phyloP scores from a whole-genome alignment of 1,140 invertebrate species.

The Drosophila saltans region DNA sequence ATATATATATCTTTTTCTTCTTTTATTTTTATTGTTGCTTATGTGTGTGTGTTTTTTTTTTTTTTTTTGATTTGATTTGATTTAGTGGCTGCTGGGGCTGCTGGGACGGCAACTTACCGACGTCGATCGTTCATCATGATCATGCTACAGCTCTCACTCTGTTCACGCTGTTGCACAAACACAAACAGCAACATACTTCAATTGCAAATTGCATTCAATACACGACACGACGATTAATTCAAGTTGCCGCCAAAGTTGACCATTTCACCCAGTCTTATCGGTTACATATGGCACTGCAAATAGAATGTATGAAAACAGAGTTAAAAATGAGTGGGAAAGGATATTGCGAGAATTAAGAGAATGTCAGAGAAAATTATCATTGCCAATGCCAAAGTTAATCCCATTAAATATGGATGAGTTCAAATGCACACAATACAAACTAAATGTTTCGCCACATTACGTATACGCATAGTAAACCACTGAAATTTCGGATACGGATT shows the following conservation, averaged over 20 bases:
- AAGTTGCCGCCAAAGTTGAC: conserved; percentile 56
- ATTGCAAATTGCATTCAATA: conserved; percentile 21
- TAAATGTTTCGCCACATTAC: conserved; percentile 27
- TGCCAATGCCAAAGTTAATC: no score
- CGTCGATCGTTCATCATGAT: conserved; percentile 56
- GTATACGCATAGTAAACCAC: conserved; percentile 25
- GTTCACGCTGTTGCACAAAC: conserved; percentile 4
- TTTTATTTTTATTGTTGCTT: no score
- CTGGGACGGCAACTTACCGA: conserved; percentile 40
- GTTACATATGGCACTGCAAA: conserved; percentile 77
- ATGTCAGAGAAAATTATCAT: no score
- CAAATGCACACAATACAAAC: neutral
- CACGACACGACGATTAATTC: conserved; percentile 29
- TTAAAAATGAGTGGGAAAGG: no score
- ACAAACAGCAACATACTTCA: conserved; percentile 2
- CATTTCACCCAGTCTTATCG: conserved; percentile 74
- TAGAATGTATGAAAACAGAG: no score
- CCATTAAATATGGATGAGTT: no score
- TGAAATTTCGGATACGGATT: no score
- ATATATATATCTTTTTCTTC: neutral
- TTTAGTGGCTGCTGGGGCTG: no score
- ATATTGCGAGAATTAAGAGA: no score
- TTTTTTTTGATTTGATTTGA: neutral
- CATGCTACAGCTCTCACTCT: conserved; percentile 24
- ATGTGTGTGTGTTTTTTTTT: neutral